Evolutionary conservation across 1,140 invertebrate species (phyloP), one percentile per base, ranked within the genome.

Genomic region (Colletes gigas): DNA sequence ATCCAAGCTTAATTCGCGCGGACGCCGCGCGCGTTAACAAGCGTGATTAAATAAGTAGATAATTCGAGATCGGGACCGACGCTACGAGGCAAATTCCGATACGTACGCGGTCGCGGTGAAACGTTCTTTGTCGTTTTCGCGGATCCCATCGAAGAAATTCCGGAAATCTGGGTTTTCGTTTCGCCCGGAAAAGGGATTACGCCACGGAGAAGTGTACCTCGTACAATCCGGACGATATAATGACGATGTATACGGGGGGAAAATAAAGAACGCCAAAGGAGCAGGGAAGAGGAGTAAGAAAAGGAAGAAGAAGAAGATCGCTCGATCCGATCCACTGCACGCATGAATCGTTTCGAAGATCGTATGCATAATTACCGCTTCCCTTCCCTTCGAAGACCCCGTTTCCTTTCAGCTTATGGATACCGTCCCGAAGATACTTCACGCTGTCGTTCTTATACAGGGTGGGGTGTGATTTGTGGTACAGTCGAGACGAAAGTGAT

Each of bases 341-440:
- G 83, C 82, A 77, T 83, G 82, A 81, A 75, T 83, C 78, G 78
- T 77, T 83, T 73, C 54, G 73, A 81, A 77, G 83, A 84, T 84
- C 79, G 79, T 59, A 82, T 77, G 79, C 79, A 78, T 84, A 84
- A 84, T 82, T 84, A 84, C 73, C 66, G 19, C 17, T 10, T 41
- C 72, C 52, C 41, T 69, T 60, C n/a, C 30, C 50, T 54, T 68
- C 19, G 1, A 8, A 15, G 19, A 19, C 41, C 41, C 55, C 17
- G 50, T 60, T 66, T 74, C 54, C 63, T 59, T 68, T 80, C 19
- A 44, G 41, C 68, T 52, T 30, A 78, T 63, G 52, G 65, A 12
- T 12, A 15, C 73, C 47, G 47, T n/a, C 14, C 15, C 44, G 19
- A 68, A 55, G 50, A 52, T 10, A 44, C 65, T 44, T 44, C 15